Evolutionary conservation across 2,113 vertebrate genomes (phyloP), one percentile per base, ranked within the genome.

Genomic region (Mesoclemmys tuberculata): DNA sequence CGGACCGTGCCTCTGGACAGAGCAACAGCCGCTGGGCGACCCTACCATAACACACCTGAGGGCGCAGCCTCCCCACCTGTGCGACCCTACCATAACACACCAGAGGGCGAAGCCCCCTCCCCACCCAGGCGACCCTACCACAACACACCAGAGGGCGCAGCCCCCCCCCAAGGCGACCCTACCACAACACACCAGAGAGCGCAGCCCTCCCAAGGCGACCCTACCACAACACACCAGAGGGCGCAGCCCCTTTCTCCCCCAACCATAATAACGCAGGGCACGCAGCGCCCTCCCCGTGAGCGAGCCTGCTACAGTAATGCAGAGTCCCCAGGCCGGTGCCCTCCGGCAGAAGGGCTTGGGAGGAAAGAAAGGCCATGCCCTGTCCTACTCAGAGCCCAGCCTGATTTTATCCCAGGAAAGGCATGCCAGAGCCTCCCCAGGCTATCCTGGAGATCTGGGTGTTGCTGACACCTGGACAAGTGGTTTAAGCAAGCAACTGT

Each of bases 281-380:
- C 29, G 12, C 29, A 61, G 58, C 6, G 46, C 29, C 29, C 5
- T 27, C 13, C 12, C 26, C 75, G 2, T 22, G 21, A 8, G 21
- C 35, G 75, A 52, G 11, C 10, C 49, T 14, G 13, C 94, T 94
- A 14, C 95, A 95, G 93, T 94, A 92, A 96, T 86, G 90, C 84
- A 46, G 92, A 80, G 48, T 88, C 6, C 26, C 2, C 82, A 51
- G 18, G 89, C 94, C 87, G 94, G 5, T 55, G 38, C 80, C 94
- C 87, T 78, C 80, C 94, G n/a, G 81, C 64, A 5, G 35, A n/a
- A 68, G 14, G 64, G 35, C 8, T 38, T 18, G 2, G 35, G 18
- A 68, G 35, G 18, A 7, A 38, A 68, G 35, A 35, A 68, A 68
- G 61, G 61, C 61, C 14, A 18, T 16, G 31, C 31, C 31, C 4